Base-by-base conservation (phyloP, 2,797 vertebrate genomes). In the Tiaroga cobitis region DNA sequence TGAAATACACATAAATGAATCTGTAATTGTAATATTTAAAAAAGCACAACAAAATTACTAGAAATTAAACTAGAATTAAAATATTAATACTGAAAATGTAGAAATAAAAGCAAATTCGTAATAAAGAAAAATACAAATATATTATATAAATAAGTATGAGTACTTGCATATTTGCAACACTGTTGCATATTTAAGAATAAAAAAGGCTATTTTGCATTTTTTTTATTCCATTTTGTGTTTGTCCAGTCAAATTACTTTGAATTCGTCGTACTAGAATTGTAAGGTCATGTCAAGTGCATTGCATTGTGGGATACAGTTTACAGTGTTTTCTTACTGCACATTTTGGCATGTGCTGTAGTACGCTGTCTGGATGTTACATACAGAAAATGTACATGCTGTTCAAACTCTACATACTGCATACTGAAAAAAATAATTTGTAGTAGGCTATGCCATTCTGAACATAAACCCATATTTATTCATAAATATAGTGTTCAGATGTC, bases 401-500 rank as follows among this genome's bases (percentile, higher is more conserved):
- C 39, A 10, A n/a, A 18, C 41, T 16, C 3, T 8, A 11, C 10
- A 56, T 56, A n/a, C 32, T 32, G 32, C 32, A 39, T 76, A n/a
- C 34, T n/a, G 21, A 59, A 77, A 76, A 65, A 7, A n/a, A 51
- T 4, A 2, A 54, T 75, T 61, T 15, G 49, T 34, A 37, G 6
- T 9, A 29, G 29, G 29, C 29, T 2, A 39, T n/a, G 4, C 15
- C 56, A 13, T 29, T 61, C 56, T 41, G 8, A 41, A 78, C 61
- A 49, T 67, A 46, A 13, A 26, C 1, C 8, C 7, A 46, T 65
- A 13, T 39, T 49, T 26, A 63, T 37, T 80, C 16, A 29, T 49
- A 73, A 84, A 77, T 10, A 24, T 32, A n/a, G n/a, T 49, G 29
- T 51, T 7, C 21, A 21, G 10, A 73, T 70, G 54, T 80, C 76